These are phyloP conservation scores for Sclerurus mexicanus DNA, from an alignment of 2,113 vertebrate species.

Conservation along the genomic window DNA sequence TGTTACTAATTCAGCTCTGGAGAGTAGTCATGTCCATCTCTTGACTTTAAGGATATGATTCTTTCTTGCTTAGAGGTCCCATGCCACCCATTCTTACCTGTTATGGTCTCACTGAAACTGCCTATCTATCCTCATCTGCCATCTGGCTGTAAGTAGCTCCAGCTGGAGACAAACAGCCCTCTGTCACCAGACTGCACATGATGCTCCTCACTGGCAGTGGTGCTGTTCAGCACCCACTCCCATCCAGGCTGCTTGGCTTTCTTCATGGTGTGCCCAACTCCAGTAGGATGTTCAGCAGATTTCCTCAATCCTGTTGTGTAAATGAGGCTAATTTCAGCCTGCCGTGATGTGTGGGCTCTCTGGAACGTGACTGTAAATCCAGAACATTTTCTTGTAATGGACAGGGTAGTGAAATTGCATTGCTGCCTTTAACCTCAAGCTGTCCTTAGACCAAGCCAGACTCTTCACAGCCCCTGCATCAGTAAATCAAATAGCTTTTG, in stretches of 20 bases:
- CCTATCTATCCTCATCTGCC: neutral
- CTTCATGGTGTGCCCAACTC: neutral
- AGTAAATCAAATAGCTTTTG: conserved; percentile 35
- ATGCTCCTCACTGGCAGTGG: neutral
- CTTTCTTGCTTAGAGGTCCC: neutral
- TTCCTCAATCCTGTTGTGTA: neutral
- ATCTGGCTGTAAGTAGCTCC: neutral
- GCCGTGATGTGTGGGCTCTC: neutral
- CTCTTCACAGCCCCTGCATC: neutral
- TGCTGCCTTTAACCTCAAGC: conserved; percentile 41
- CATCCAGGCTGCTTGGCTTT: accelerated
- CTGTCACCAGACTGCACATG: neutral
- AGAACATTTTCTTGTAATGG: neutral
- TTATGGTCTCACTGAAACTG: neutral
- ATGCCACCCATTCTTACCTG: neutral
- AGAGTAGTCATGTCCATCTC: neutral
- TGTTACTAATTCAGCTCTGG: neutral
- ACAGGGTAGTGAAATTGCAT: neutral
- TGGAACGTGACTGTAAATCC: conserved; percentile 13
- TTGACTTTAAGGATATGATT: neutral
- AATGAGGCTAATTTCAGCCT: conserved; percentile 33
- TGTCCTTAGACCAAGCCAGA: conserved; percentile 10
- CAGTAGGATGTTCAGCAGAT: neutral
- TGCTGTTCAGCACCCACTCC: accelerated
- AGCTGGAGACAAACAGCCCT: neutral